These are phyloP conservation scores for Dichetophora obliterata DNA, from an alignment of 2,888 invertebrate genomes.

Conservation along the genomic window DNA sequence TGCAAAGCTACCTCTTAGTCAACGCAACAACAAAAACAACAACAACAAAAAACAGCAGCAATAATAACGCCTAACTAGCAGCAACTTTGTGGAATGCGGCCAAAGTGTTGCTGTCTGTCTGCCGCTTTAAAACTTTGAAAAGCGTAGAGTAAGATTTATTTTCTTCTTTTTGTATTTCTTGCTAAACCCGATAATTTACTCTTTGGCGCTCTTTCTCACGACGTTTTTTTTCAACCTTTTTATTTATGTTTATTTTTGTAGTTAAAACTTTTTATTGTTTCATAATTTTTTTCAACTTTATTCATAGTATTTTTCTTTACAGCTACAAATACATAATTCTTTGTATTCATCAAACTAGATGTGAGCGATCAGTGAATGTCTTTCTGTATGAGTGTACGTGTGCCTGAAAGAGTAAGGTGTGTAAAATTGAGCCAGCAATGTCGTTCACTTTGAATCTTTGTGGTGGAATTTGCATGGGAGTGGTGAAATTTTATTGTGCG, in stretches of 20 bases:
- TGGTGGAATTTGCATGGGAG: not conserved
- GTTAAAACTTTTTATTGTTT: slow-evolving; percentile 1
- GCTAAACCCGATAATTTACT: not conserved
- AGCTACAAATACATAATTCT: too few species aligned
- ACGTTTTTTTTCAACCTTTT: not conserved
- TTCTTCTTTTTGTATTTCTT: not conserved
- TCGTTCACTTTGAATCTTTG: not conserved
- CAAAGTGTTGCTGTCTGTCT: slow-evolving; percentile 25
- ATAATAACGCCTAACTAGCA: slow-evolving; percentile 5
- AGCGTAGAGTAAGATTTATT: slow-evolving; percentile 33
- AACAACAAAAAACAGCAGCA: slow-evolving; percentile 3
- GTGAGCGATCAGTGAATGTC: too few species aligned
- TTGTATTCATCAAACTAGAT: too few species aligned
- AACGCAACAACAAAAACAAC: not conserved
- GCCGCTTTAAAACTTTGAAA: not conserved
- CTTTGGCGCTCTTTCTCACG: not conserved
- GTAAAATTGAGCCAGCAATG: too few species aligned
- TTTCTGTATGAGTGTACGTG: too few species aligned
- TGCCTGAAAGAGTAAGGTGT: too few species aligned
- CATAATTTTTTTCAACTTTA: too few species aligned
- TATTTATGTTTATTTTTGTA: not conserved
- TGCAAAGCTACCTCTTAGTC: not conserved
- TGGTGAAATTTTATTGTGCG: not conserved
- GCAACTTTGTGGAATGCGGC: slow-evolving; percentile 32
- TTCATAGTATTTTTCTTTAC: too few species aligned